Conservation (phyloP, 35 echinoderm and acorn worm species). For the Eucidaris tribuloides region DNA sequence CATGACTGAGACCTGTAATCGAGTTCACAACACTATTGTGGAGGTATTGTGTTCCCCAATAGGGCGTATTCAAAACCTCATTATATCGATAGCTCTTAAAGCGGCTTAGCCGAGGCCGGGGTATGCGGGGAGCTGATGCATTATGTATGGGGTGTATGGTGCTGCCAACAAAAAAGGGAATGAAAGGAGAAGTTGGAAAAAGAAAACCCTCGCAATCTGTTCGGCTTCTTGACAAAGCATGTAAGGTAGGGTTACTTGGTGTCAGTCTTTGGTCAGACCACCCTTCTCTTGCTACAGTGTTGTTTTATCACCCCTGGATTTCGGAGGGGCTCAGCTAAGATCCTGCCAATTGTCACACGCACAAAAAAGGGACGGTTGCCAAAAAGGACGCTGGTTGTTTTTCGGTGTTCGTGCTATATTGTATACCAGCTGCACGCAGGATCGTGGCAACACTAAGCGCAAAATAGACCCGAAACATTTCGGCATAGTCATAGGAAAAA, state of each 20-base stretch:
- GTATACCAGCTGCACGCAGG: too few relatives aligned
- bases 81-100: conserved; percentile 54
- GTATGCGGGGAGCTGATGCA: not conserved
- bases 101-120: conserved; percentile 27
- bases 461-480: too few relatives aligned
- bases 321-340: too few relatives aligned
- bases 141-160: not conserved
- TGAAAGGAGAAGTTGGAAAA: too few relatives aligned
- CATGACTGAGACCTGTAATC: conserved; percentile 10
- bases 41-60: conserved; percentile 15
- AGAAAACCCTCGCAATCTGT: not conserved
- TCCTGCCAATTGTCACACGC: too few relatives aligned
- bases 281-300: too few relatives aligned
- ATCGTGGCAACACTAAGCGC: too few relatives aligned
- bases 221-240: not conserved
- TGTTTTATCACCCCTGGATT: too few relatives aligned
- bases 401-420: too few relatives aligned
- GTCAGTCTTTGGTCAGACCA: not conserved
- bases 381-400: too few relatives aligned
- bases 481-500: too few relatives aligned
- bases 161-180: not conserved
- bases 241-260: not conserved
- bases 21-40: conserved; percentile 49
- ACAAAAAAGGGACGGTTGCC: too few relatives aligned
- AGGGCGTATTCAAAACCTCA: conserved; percentile 14